These are phyloP conservation scores for human DNA, from an alignment of 2,113 vertebrate species.

Conservation along the genomic window GRCh38 chr3:158402001-158402500, in stretches of 20 bases:
- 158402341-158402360: not conserved
- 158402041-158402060: not conserved
- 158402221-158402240: not conserved
- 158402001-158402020: not conserved
- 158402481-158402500: not conserved
- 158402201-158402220: not conserved
- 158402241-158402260: not conserved
- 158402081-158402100: not conserved
- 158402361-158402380: not conserved
- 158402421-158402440: not conserved
- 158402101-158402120: not conserved
- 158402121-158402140: not conserved
- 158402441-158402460: conserved; percentile 29
- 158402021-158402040: not conserved
- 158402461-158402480: conserved; percentile 2
- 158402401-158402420: not conserved
- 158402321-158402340: not conserved
- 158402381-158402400: not conserved
- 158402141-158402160: not conserved
- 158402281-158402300: not conserved
- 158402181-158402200: not conserved
- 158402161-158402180: not conserved
- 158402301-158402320: not conserved
- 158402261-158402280: not conserved
- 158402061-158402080: not conserved